These are phyloP conservation scores for Saguinus midas DNA, from an alignment of 2,113 vertebrate species.

Conservation along the genomic window DNA sequence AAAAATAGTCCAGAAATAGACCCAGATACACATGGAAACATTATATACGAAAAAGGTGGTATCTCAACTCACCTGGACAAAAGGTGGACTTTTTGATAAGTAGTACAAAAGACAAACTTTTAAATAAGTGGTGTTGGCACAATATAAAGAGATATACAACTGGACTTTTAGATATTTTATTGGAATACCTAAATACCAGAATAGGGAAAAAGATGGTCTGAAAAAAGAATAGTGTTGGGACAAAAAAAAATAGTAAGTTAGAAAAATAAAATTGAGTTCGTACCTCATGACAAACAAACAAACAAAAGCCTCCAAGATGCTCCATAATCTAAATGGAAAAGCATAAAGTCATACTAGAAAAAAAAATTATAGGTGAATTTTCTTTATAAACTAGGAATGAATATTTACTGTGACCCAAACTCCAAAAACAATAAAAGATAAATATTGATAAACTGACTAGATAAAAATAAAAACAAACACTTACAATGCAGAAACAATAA, in stretches of 20 bases:
- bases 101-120: not conserved
- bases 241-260: not conserved
- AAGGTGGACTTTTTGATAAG: not conserved
- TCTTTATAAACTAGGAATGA: not conserved
- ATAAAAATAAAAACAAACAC: constrained; percentile 8
- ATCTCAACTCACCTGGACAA: not conserved
- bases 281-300: not conserved
- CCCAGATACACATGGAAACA: not conserved
- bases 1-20: not conserved
- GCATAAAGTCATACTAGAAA: not conserved
- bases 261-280: not conserved
- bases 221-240: not conserved
- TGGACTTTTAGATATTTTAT: not conserved
- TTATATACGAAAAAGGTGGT: not conserved
- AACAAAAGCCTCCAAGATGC: not conserved
- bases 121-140: not conserved
- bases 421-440: not conserved
- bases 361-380: not conserved
- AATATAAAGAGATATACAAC: not conserved
- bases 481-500: not conserved
- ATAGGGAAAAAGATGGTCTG: not conserved
- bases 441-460: not conserved
- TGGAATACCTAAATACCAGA: not conserved
- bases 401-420: not conserved
- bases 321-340: not conserved